Evolutionary conservation across 2,797 vertebrate species (phyloP).

Genomic region (Xyrichtys novacula): DNA sequence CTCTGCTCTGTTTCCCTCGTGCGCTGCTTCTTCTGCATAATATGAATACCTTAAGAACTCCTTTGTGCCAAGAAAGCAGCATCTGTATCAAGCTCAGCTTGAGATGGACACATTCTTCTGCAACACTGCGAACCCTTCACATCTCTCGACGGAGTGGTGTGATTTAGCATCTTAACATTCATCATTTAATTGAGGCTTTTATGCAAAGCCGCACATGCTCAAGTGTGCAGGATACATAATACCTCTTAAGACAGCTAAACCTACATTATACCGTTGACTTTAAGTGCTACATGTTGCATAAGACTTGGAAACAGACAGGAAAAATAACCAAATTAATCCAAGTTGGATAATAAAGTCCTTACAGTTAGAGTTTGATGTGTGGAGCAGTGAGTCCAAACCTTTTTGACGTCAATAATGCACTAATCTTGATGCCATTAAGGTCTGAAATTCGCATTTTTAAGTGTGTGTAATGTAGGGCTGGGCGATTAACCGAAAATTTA

Average conservation of each 20-base stretch:
- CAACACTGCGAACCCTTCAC: not conserved
- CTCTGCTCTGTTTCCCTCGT: not conserved
- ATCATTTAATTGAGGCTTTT: slow-evolving; percentile 20
- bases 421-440: no score
- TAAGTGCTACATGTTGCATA: not conserved
- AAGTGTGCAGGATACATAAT: not conserved
- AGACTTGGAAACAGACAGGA: no score
- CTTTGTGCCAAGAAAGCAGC: not conserved
- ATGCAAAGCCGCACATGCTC: slow-evolving; percentile 12
- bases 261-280: not conserved
- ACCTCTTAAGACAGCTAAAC: not conserved
- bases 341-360: no score
- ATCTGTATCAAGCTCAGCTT: slow-evolving; percentile 8
- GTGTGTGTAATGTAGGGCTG: no score
- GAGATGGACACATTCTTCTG: not conserved
- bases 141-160: not conserved
- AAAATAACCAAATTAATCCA: not conserved
- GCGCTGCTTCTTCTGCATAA: not conserved
- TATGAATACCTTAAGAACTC: not conserved
- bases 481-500: no score
- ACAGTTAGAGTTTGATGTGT: no score
- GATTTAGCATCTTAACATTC: not conserved
- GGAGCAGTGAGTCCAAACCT: no score
- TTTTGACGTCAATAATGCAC: no score
- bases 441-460: no score